Base-by-base conservation (phyloP, 2,888 invertebrate genomes). In the Pteria penguin region DNA sequence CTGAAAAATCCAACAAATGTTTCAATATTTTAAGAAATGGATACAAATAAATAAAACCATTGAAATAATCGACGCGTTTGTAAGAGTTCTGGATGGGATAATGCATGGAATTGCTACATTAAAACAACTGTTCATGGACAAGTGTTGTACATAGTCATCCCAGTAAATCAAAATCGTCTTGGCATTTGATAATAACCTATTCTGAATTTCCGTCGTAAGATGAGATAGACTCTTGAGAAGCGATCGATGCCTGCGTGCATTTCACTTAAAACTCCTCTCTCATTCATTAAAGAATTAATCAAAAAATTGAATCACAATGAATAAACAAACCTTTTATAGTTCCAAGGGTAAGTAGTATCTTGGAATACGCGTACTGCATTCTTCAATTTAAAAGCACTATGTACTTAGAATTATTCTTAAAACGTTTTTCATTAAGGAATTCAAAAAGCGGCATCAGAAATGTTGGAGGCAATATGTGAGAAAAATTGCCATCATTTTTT, bases 81-180 rank as follows among this genome's bases (percentile, higher is more conserved):
- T 36, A 36, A 36, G 45, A 14, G 45, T 5, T 11, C 5, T 36
- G 3, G 27, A 55, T 68, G 55, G 32, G 55, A 32, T 31, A 57
- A 68, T 57, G 57, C 57, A 33, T 52, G 27, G 52, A 14, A 55
- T 24, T 27, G 45, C 31, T 68, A 68, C 45, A 68, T 68, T 68
- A 68, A 68, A 68, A 57, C 68, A 68, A 68, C 68, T 68, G 68
- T 52, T 57, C 31, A 4, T 14, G 24, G 52, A 68, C 68, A 68
- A 52, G 32, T 27, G 68, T 31, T 54, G 52, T 31, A 68, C 31
- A 31, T 31, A 11, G 57, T 26, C 8, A 5, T 22, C 26, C 31
- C 32, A 54, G 52, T 68, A 68, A 68, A 68, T 68, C 68, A 68
- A 68, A 68, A 68, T 55, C 68, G 22, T 52, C 68, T 68, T 68